Conservation (phyloP, 2,797 vertebrate species). For the Cyprinodon diabolis region DNA sequence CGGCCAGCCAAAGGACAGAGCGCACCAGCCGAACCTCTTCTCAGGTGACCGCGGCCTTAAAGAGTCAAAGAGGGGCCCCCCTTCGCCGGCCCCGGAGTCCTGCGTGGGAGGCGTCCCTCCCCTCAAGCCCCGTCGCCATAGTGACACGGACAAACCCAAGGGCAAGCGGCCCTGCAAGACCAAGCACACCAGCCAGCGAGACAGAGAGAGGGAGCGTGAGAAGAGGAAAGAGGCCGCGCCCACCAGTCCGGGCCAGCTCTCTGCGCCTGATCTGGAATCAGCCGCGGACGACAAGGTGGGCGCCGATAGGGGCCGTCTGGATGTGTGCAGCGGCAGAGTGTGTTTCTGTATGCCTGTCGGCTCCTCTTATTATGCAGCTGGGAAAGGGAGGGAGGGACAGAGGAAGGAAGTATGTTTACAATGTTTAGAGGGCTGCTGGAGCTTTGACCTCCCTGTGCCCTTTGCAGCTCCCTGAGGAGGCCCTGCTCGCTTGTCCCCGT, state of each 20-base stretch:
- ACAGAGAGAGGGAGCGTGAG: constrained; percentile 84
- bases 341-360: constrained; percentile 68
- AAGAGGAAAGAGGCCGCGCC: constrained; percentile 79
- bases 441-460: constrained; percentile 72
- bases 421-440: constrained; percentile 76
- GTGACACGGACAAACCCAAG: constrained; percentile 95
- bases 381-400: constrained; percentile 51
- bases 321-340: constrained; percentile 45
- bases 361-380: constrained; percentile 76
- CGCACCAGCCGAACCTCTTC: constrained; percentile 79
- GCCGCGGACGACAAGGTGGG: constrained; percentile 81
- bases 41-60: constrained; percentile 88
- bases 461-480: constrained; percentile 64
- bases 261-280: constrained; percentile 78
- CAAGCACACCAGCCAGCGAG: constrained; percentile 90
- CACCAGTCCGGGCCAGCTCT: constrained; percentile 50
- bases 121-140: constrained; percentile 88
- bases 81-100: constrained; percentile 72
- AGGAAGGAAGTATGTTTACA: constrained; percentile 77
- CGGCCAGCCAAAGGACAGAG: constrained; percentile 85
- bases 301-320: constrained; percentile 43
- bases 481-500: constrained; percentile 40
- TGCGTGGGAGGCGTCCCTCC: constrained; percentile 79
- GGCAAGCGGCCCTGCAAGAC: constrained; percentile 99
- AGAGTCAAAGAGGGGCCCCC: constrained; percentile 90